Evolutionary conservation across 1,140 invertebrate genomes (phyloP).

Genomic region (Drosophila leontia): DNA sequence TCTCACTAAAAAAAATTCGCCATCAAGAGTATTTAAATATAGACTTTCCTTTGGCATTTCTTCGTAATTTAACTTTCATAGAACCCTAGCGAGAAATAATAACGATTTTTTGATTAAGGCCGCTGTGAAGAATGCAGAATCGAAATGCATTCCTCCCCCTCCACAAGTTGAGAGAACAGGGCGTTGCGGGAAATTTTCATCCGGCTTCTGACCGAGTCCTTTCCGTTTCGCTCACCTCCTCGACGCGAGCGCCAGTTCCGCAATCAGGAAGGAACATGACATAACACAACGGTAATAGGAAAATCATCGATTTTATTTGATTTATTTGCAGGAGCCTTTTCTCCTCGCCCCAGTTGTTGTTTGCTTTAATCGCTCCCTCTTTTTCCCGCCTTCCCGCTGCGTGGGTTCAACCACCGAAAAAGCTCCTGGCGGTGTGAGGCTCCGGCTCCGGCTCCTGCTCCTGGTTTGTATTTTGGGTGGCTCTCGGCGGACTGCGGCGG

Average conservation of each 20-base stretch:
- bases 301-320: constrained; percentile 83
- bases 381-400: constrained; percentile 27
- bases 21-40: neutral
- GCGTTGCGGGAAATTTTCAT: constrained; percentile 24
- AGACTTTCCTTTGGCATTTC: too few species aligned
- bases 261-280: constrained; percentile 71
- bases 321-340: constrained; percentile 63
- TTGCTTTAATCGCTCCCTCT: constrained; percentile 33
- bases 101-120: constrained; percentile 2
- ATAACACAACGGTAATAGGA: constrained; percentile 82
- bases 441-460: neutral
- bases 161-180: neutral
- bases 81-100: neutral
- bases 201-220: constrained; percentile 23
- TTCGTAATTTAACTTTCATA: neutral
- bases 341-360: constrained; percentile 19
- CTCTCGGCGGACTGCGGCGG: constrained; percentile 34
- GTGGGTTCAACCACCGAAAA: constrained; percentile 32
- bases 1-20: neutral
- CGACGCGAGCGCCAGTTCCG: constrained; percentile 9
- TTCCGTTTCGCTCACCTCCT: constrained; percentile 22
- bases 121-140: constrained; percentile 4
- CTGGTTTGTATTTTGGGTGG: constrained; percentile 2
- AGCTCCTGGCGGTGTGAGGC: constrained; percentile 15
- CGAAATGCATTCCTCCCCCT: constrained; percentile 5